Evolutionary conservation across 2,888 invertebrate genomes (phyloP).

Genomic region (Chrysolina haemoptera): DNA sequence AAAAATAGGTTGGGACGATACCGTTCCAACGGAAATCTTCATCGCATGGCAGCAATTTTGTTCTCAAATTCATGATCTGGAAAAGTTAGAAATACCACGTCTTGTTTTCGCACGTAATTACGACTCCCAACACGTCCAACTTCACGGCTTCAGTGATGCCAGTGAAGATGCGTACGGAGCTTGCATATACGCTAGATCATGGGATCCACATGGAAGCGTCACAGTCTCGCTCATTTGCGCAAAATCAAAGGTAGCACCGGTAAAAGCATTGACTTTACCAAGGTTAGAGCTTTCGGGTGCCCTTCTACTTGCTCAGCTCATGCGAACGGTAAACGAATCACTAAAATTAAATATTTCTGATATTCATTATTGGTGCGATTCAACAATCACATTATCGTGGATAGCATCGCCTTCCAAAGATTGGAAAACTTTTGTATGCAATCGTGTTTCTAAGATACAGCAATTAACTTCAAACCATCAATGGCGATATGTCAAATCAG

Average conservation of each 20-base stretch:
- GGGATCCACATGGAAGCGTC: slow-evolving; percentile 29
- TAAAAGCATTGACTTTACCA: slow-evolving; percentile 42
- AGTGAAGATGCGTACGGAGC: slow-evolving; percentile 42
- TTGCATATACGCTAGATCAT: slow-evolving; percentile 39
- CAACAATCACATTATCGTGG: slow-evolving; percentile 46
- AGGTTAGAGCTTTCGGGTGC: slow-evolving; percentile 44
- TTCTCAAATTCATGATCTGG: background rate
- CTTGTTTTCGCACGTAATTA: background rate
- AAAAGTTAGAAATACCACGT: slow-evolving; percentile 19
- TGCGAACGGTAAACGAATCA: slow-evolving; percentile 26
- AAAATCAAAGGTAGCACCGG: slow-evolving; percentile 42
- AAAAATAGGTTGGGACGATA: slow-evolving; percentile 33
- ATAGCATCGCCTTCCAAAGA: slow-evolving; percentile 37
- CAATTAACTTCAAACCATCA: slow-evolving; percentile 43
- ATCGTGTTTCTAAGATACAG: slow-evolving; percentile 58
- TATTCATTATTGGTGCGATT: slow-evolving; percentile 51
- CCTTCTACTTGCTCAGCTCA: slow-evolving; percentile 36
- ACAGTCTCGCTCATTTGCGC: slow-evolving; percentile 37
- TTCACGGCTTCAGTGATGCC: slow-evolving; percentile 52
- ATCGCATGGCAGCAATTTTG: slow-evolving; percentile 22
- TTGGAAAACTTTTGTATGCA: slow-evolving; percentile 54
- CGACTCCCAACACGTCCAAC: slow-evolving; percentile 22
- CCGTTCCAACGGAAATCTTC: slow-evolving; percentile 21
- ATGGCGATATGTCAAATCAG: slow-evolving; percentile 56
- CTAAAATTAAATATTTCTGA: slow-evolving; percentile 26